Conservation (phyloP, 1,140 invertebrate genomes). For the Phortica variegata region DNA sequence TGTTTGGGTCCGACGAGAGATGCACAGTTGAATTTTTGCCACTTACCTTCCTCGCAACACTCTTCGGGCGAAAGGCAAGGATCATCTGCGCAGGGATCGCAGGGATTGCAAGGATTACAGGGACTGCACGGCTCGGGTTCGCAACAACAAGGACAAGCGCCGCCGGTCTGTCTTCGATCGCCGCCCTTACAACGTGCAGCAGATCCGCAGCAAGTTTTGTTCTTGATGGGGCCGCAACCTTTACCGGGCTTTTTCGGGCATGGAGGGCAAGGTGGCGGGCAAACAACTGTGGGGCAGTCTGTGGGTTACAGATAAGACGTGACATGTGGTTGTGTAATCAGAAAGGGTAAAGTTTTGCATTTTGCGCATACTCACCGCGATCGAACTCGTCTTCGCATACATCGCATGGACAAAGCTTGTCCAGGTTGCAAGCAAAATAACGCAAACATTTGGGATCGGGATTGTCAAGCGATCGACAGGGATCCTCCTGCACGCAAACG, state of each 20-base stretch:
- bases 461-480: slow-evolving; percentile 12
- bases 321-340: too few relatives aligned
- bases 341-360: background rate
- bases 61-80: slow-evolving; percentile 7
- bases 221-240: too few relatives aligned
- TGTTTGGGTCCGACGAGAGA: too few relatives aligned
- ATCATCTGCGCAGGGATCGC: background rate
- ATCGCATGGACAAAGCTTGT: slow-evolving; percentile 43
- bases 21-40: too few relatives aligned
- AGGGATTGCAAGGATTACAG: slow-evolving; percentile 25
- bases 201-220: slow-evolving; percentile 5
- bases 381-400: slow-evolving; percentile 45
- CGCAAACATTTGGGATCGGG: slow-evolving; percentile 18
- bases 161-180: slow-evolving; percentile 23
- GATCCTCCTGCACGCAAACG: slow-evolving; percentile 17
- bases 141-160: slow-evolving; percentile 7
- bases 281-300: too few relatives aligned
- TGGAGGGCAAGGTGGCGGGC: background rate
- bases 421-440: slow-evolving; percentile 45
- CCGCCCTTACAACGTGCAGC: slow-evolving; percentile 14
- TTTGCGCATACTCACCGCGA: slow-evolving; percentile 23
- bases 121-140: slow-evolving; percentile 24
- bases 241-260: too few relatives aligned
- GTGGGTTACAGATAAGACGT: background rate
- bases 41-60: background rate